These are phyloP conservation scores for Loriculus beryllinus DNA, from an alignment of 2,797 vertebrate genomes.

Conservation along the genomic window DNA sequence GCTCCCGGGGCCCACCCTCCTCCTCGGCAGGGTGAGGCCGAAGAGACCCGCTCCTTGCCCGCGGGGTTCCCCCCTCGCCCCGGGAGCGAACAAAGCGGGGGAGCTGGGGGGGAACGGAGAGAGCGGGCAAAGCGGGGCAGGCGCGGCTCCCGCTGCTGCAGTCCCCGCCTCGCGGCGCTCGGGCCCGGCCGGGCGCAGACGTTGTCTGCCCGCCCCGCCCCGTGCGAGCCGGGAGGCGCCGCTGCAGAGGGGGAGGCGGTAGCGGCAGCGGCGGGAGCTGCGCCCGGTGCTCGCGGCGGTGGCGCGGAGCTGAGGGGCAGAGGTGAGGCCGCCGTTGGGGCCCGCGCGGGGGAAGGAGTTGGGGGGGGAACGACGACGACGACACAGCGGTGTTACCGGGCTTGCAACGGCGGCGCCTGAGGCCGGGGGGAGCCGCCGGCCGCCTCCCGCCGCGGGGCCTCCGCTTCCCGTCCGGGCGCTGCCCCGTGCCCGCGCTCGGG, in stretches of 20 bases:
- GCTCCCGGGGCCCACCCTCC: background rate
- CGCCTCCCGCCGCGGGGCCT: background rate
- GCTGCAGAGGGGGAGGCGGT: background rate
- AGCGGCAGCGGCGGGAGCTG: background rate
- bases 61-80: background rate
- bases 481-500: background rate
- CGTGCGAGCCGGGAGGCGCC: constrained; percentile 41
- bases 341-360: background rate
- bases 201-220: background rate
- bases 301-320: background rate
- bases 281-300: background rate
- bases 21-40: background rate
- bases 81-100: constrained; percentile 12
- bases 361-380: background rate
- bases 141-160: background rate
- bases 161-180: constrained; percentile 32
- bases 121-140: background rate
- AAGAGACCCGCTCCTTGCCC: background rate
- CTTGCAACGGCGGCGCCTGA: background rate
- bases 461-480: background rate
- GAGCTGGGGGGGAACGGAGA: background rate
- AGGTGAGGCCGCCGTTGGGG: background rate
- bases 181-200: background rate
- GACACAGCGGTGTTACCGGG: background rate
- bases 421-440: background rate